These are phyloP conservation scores for Drosophila mercatorum DNA, from an alignment of 2,888 invertebrate species.

Conservation along the genomic window DNA sequence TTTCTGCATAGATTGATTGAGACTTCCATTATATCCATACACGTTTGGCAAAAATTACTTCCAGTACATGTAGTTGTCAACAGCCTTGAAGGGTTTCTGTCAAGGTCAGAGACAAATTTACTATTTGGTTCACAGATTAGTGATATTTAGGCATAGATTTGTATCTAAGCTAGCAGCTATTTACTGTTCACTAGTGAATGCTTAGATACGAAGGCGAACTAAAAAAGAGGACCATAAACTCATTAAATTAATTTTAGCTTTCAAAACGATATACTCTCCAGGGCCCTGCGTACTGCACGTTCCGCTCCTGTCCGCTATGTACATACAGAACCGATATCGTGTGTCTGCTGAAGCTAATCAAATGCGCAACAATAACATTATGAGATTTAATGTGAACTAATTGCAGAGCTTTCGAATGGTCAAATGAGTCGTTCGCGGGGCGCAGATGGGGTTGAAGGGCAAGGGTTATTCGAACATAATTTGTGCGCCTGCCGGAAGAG, in stretches of 20 bases:
- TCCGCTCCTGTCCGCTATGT: conserved; percentile 21
- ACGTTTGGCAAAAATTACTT: neutral
- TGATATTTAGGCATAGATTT: no score
- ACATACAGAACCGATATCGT: conserved; percentile 51
- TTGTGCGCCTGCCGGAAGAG: conserved; percentile 49
- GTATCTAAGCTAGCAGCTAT: no score
- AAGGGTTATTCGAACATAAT: conserved; percentile 18
- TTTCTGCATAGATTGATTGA: no score
- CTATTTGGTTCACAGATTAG: no score
- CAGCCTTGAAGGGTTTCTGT: neutral
- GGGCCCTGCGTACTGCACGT: no score
- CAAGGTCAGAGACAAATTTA: neutral
- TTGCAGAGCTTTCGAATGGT: conserved; percentile 47
- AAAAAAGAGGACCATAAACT: no score
- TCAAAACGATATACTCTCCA: no score
- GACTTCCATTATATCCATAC: no score
- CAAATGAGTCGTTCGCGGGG: conserved; percentile 11
- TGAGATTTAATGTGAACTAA: conserved; percentile 77
- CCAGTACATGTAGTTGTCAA: neutral
- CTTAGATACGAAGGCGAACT: neutral
- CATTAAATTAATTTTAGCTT: no score
- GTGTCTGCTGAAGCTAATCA: conserved; percentile 60
- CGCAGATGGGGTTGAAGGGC: conserved; percentile 1
- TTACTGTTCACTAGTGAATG: neutral
- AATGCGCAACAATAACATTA: conserved; percentile 68